Base-by-base conservation (phyloP, 2,888 invertebrate species). In the Nomada hirtipes region DNA sequence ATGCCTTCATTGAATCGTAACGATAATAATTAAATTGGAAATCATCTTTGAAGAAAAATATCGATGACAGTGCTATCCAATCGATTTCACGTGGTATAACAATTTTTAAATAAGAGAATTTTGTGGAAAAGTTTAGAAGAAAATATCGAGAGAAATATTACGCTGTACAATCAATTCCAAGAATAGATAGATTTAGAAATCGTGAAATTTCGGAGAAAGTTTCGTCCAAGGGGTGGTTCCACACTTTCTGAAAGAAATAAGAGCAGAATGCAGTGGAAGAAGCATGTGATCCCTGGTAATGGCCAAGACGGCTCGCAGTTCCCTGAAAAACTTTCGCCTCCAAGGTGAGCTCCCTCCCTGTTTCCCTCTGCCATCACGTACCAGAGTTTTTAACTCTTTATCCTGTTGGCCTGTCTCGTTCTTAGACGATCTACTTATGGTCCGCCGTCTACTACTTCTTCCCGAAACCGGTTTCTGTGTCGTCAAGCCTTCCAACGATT, bases 231-330 rank as follows among this genome's bases (percentile, higher is more conserved):
- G 36, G 18, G 15, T 26, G 47, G 47, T n/a, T n/a, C 9, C 13
- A 23, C 29, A n/a, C 50, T 61, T 50, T 65, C 26, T 9, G 52
- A 47, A 36, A 68, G 76, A 78, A 75, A 70, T 67, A 73, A 57
- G 60, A 52, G 80, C 44, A 73, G 72, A 88, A 81, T 69, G 79
- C 76, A 83, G 74, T 64, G 79, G 60, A 82, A 89, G 84, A 85
- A 79, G 80, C 79, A 82, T 86, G 87, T 85, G 90, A 89, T 89
- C 86, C 88, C 84, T 83, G 87, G 84, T 89, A 90, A 89, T 88
- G 86, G 86, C 79, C 83, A 61, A 36, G 61, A 79, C 85, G 82
- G 70, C 84, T 82, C 53, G 70, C 69, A 78, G 67, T 82, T 84
- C 68, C 77, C 67, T 82, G 77, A 81, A 86, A 88, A 89, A 89